Base-by-base conservation (phyloP, 2,888 invertebrate genomes). In the Cosmia trapezina region DNA sequence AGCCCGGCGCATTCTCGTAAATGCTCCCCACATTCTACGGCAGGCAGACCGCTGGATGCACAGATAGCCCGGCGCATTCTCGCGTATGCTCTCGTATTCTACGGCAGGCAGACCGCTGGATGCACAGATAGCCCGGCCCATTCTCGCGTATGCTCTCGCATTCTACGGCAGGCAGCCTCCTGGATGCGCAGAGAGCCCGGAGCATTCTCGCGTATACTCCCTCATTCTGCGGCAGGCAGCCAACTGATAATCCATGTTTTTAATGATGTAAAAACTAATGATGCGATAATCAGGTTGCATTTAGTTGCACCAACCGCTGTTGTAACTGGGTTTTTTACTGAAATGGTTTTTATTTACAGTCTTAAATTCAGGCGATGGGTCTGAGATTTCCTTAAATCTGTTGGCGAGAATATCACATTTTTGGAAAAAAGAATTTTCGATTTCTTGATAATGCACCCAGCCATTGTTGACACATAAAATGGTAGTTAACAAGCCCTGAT, bases 401-500 rank as follows among this genome's bases (percentile, higher is more conserved):
- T 22, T 47, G 17, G 64, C 64, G 17, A 84, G 56, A 1, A 33
- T 6, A 37, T 70, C 59, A 41, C 77, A 76, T 60, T 64, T 76
- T 17, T 64, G 61, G 14, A 73, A 57, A 17, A 80, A 83, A 8
- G 5, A 22, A 0, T 11, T 59, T 43, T 76, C 60, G 0, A 41
- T 9, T 8, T 62, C 63, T 43, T 81, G 72, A 28, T 84, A 81
- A 43, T 45, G 63, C 3, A 64, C 83, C 62, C 45, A 45, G 0
- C 51, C 19, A 51, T 81, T 81, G 45, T 81, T 83, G 8, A 72
- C 12, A 8, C 65, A 56, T 19, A 81, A 33, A 12, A 83, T 65
- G 5, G 67, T 56, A 5, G 71, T 70, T 7, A 81, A 19, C 54
- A 80, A 72, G 6, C 71, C 33, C 33, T 81, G 81, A 37, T 70